phyloP scores from a whole-genome alignment of 2,888 invertebrate genomes.

The Idaea biselata region DNA sequence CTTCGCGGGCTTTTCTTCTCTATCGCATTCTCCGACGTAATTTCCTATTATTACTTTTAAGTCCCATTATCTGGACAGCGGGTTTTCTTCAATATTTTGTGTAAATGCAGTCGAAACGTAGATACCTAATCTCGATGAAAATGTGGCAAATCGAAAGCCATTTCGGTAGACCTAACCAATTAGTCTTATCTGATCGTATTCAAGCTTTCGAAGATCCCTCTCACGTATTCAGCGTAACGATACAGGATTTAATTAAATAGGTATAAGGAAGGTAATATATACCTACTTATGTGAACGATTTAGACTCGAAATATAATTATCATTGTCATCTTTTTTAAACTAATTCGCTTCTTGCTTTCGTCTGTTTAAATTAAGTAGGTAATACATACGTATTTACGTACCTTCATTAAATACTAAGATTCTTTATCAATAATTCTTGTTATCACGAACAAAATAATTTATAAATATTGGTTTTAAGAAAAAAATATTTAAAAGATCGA shows the following conservation, averaged over 20 bases:
- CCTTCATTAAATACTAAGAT: no score
- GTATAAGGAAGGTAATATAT: neutral
- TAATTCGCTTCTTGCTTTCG: no score
- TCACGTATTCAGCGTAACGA: neutral
- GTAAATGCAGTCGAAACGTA: neutral
- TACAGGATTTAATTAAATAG: neutral
- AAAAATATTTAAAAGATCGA: slow-evolving; percentile 39
- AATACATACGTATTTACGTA: no score
- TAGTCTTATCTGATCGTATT: neutral
- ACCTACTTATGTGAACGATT: slow-evolving; percentile 3
- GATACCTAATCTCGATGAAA: neutral
- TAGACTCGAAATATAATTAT: neutral
- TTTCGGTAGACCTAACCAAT: slow-evolving; percentile 12
- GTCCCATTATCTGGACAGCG: slow-evolving; percentile 12
- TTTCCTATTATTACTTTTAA: slow-evolving; percentile 30
- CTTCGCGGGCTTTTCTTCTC: slow-evolving; percentile 32
- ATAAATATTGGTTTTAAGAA: slow-evolving; percentile 45
- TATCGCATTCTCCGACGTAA: slow-evolving; percentile 31
- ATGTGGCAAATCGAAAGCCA: slow-evolving; percentile 13
- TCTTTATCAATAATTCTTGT: neutral
- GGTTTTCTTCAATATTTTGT: slow-evolving; percentile 17
- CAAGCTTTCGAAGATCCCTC: neutral
- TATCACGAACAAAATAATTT: slow-evolving; percentile 22
- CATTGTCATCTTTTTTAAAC: no score
- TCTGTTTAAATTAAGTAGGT: no score